A percentile compares a stretch with the other conserved stretches of the same genome.
phyloP scores from a whole-genome alignment of 2,797 vertebrate genomes.

The Cyprinella venusta region DNA sequence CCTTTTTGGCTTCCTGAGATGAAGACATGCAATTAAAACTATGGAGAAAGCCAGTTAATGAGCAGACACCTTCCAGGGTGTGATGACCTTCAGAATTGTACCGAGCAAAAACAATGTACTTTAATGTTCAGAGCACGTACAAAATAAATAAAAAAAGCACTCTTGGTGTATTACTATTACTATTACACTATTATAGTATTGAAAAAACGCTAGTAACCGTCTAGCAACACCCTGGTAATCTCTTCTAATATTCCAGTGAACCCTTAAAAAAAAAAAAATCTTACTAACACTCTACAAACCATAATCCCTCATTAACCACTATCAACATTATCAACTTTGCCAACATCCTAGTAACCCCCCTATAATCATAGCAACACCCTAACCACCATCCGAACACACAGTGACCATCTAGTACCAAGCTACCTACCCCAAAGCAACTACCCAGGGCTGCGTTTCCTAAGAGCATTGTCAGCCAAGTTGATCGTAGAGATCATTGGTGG shows the following conservation, averaged over 20 bases:
- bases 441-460: too few relatives aligned
- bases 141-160: neutral
- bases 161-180: neutral
- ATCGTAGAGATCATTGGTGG: too few relatives aligned
- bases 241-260: neutral
- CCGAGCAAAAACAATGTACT: neutral
- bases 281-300: neutral
- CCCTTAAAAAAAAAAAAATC: neutral
- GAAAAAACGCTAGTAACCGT: neutral
- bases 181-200: neutral
- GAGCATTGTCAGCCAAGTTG: too few relatives aligned
- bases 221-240: neutral
- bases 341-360: neutral
- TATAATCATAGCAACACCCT: neutral
- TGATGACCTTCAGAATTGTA: conserved; percentile 46
- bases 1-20: conserved; percentile 19
- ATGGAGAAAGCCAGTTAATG: conserved; percentile 33
- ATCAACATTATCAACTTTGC: too few relatives aligned
- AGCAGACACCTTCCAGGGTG: neutral
- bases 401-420: too few relatives aligned
- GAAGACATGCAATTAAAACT: conserved; percentile 48
- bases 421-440: too few relatives aligned
- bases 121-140: neutral
- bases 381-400: neutral
- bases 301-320: neutral